These are phyloP conservation scores for Macaria notata DNA, from an alignment of 2,888 invertebrate species.

Conservation along the genomic window DNA sequence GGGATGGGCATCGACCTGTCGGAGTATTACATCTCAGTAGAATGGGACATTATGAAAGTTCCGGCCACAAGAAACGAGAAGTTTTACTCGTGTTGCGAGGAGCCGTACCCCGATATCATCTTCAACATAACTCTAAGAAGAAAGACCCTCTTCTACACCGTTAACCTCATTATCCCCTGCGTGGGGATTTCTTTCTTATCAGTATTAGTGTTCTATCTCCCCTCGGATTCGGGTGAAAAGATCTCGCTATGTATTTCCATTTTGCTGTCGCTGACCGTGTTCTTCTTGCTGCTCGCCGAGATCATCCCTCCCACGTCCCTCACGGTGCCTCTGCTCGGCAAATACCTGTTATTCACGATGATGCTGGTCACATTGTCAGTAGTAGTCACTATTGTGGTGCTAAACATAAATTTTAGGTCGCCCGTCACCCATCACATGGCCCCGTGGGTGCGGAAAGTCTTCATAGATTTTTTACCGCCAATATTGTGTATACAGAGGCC, in stretches of 20 bases:
- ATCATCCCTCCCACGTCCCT: constrained; percentile 97
- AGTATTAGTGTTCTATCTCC: constrained; percentile 98
- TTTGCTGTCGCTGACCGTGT: constrained; percentile 95
- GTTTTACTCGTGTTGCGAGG: constrained; percentile 98
- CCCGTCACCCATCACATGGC: constrained; percentile 96
- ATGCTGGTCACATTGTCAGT: constrained; percentile 96
- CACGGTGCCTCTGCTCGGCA: constrained; percentile 94
- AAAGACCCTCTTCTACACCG: constrained; percentile 98
- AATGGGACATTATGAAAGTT: constrained; percentile 98
- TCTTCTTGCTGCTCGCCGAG: constrained; percentile 95
- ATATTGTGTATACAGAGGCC: constrained; percentile 95
- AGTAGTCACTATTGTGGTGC: constrained; percentile 95
- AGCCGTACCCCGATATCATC: constrained; percentile 98
- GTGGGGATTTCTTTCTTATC: constrained; percentile 98
- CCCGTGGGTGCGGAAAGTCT: constrained; percentile 94
- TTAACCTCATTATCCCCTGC: constrained; percentile 98
- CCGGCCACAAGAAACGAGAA: constrained; percentile 95
- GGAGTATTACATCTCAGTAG: constrained; percentile 97
- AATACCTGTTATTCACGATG: constrained; percentile 97
- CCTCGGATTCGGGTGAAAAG: constrained; percentile 98
- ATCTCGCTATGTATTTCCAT: constrained; percentile 98
- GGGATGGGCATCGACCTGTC: constrained; percentile 95
- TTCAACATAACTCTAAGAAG: constrained; percentile 97
- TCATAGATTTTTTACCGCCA: constrained; percentile 92
- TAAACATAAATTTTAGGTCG: constrained; percentile 95